These are phyloP conservation scores for Dioctria linearis DNA, from an alignment of 2,888 invertebrate species.

Conservation along the genomic window DNA sequence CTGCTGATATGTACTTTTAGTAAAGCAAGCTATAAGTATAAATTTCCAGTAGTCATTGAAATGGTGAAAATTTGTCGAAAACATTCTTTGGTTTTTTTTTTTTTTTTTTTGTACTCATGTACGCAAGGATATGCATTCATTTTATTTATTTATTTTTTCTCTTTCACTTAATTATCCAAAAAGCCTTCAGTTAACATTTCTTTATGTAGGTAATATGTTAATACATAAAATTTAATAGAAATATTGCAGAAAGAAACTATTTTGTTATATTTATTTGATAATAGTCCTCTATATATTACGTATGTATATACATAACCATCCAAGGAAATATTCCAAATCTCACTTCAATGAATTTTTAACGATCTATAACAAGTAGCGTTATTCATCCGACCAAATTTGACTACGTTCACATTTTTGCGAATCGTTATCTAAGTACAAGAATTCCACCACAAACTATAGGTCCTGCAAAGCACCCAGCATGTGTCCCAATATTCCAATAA, in stretches of 20 bases:
- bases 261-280: neutral
- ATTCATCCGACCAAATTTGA: constrained; percentile 5
- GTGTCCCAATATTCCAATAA: constrained; percentile 30
- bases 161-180: no score
- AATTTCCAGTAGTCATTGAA: no score
- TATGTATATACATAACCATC: neutral
- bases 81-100: no score
- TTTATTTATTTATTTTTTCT: neutral
- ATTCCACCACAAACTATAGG: neutral
- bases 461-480: neutral
- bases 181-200: no score
- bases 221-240: no score
- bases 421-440: neutral
- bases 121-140: neutral
- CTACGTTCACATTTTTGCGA: constrained; percentile 11
- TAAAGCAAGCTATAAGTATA: neutral
- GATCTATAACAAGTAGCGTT: neutral
- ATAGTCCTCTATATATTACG: no score
- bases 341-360: neutral
- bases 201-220: no score
- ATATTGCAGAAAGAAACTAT: neutral
- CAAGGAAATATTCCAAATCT: neutral
- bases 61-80: no score
- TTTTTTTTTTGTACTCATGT: no score
- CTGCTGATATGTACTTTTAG: no score